Evolutionary conservation across 2,888 invertebrate genomes (phyloP).

Genomic region (Ophion ventricosus): DNA sequence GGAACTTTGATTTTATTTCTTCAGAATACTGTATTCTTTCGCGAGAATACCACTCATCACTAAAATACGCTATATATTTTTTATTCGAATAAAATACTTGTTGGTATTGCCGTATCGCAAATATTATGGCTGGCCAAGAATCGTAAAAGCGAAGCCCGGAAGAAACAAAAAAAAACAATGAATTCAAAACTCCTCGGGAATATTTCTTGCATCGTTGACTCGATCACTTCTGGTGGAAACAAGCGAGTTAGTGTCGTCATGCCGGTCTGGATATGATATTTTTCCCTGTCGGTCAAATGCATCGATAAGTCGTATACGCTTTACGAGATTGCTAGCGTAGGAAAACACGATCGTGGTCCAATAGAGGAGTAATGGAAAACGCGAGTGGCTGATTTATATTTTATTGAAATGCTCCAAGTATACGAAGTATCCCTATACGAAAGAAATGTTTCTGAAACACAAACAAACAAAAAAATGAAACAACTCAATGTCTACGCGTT

Average conservation of each 20-base stretch:
- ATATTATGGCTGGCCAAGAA: too few species aligned
- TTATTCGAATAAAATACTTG: too few species aligned
- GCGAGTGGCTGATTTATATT: slow-evolving; percentile 61
- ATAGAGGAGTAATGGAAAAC: slow-evolving; percentile 28
- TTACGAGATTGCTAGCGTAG: slow-evolving; percentile 28
- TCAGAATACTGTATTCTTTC: too few species aligned
- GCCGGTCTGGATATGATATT: neutral
- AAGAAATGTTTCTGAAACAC: slow-evolving; percentile 15
- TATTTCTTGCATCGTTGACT: neutral
- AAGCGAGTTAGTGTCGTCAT: neutral
- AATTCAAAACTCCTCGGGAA: neutral
- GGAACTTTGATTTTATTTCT: too few species aligned
- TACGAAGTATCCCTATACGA: slow-evolving; percentile 1
- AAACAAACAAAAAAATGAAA: too few species aligned
- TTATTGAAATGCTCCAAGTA: slow-evolving; percentile 28
- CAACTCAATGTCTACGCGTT: slow-evolving; percentile 25
- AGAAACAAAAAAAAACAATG: neutral
- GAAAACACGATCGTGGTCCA: slow-evolving; percentile 27
- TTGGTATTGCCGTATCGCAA: too few species aligned
- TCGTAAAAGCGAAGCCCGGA: too few species aligned
- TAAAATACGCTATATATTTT: too few species aligned
- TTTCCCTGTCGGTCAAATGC: neutral
- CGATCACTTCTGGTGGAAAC: neutral
- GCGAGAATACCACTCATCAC: too few species aligned
- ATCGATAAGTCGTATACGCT: slow-evolving; percentile 19